These are phyloP conservation scores for Microcebus jonahi DNA, from an alignment of 2,113 vertebrate genomes.

Conservation along the genomic window DNA sequence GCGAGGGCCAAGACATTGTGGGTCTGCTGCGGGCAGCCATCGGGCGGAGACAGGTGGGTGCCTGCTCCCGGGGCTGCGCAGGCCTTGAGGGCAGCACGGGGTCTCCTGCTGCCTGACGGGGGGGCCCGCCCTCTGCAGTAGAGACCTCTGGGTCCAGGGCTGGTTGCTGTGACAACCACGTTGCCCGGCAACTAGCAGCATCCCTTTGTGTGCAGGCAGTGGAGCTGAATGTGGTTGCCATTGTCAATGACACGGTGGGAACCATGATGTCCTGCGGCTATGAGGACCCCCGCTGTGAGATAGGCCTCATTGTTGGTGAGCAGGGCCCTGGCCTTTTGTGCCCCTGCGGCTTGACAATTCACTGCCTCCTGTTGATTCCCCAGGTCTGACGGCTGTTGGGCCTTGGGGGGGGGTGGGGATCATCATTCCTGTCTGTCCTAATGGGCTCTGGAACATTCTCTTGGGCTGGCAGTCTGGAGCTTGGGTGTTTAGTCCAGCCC, in stretches of 20 bases:
- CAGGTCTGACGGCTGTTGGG: not conserved
- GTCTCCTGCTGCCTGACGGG: not conserved
- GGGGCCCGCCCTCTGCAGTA: slow-evolving; percentile 35
- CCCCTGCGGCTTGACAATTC: slow-evolving; percentile 10
- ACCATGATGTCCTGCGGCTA: slow-evolving; percentile 91
- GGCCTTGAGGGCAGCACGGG: slow-evolving; percentile 13
- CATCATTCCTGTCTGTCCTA: not conserved
- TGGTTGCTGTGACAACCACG: slow-evolving; percentile 74
- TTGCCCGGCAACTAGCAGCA: slow-evolving; percentile 79
- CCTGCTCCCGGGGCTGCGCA: not conserved
- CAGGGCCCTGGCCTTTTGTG: not conserved
- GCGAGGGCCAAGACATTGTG: slow-evolving; percentile 84
- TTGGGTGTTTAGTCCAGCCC: not conserved
- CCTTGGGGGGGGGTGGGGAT: not conserved
- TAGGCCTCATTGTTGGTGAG: slow-evolving; percentile 88
- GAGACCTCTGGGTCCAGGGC: slow-evolving; percentile 63
- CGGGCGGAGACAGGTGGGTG: slow-evolving; percentile 80
- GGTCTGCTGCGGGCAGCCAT: slow-evolving; percentile 85
- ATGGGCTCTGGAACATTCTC: not conserved
- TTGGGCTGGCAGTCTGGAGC: not conserved
- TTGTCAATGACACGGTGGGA: slow-evolving; percentile 90
- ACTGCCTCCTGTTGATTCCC: not conserved
- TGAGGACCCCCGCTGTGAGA: slow-evolving; percentile 85
- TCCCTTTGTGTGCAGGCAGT: slow-evolving; percentile 80
- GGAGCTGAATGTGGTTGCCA: slow-evolving; percentile 85